phyloP scores from a whole-genome alignment of 2,888 invertebrate genomes.

The Muschampia staudingeri region DNA sequence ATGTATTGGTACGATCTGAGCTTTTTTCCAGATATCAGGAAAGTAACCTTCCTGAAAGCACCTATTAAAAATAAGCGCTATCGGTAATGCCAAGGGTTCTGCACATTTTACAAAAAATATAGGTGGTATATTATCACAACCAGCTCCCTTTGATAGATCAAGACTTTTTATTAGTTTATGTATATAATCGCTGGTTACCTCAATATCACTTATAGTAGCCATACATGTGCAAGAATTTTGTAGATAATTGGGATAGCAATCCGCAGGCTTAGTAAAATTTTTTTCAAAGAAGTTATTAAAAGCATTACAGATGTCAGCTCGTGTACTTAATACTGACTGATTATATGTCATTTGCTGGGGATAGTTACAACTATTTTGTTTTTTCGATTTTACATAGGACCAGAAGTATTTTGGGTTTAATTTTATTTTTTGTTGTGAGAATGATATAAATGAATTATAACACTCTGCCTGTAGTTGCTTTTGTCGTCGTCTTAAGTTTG shows the following conservation, averaged over 20 bases:
- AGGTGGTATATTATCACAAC: conserved; percentile 1
- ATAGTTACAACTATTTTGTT: not conserved
- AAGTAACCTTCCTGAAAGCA: not conserved
- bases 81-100: not conserved
- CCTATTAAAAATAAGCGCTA: conserved; percentile 1
- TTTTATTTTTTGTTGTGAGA: not conserved
- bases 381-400: not conserved
- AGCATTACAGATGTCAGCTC: not conserved
- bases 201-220: not conserved
- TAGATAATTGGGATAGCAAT: not conserved
- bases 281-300: conserved; percentile 10
- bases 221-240: not conserved
- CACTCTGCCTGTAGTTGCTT: not conserved
- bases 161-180: not conserved
- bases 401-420: not conserved
- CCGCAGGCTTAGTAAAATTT: not conserved
- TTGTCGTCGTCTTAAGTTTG: conserved; percentile 4
- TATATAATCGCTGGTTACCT: not conserved
- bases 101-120: not conserved
- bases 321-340: not conserved
- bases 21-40: conserved; percentile 4
- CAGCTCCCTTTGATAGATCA: not conserved
- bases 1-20: not conserved
- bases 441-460: not conserved
- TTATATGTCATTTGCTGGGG: not conserved